A percentile compares a stretch with the other conserved stretches of the same genome.
These are phyloP conservation scores for Hucho hucho DNA, from an alignment of 2,113 vertebrate genomes.

Conservation along the genomic window DNA sequence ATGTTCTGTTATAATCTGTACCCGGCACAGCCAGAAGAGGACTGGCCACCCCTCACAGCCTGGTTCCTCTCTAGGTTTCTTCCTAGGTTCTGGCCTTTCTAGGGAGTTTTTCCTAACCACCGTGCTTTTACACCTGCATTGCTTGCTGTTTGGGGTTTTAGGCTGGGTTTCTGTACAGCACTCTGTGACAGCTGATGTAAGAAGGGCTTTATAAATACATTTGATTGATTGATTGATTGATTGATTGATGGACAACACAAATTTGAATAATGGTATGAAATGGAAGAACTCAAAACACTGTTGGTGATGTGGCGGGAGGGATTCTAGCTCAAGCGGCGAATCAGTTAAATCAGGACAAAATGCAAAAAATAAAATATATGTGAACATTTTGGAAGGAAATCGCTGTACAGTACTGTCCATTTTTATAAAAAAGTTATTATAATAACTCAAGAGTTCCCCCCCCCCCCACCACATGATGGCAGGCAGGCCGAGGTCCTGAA, in stretches of 20 bases:
- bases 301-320: constrained; percentile 45
- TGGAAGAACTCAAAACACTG: constrained; percentile 41
- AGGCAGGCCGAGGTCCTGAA: constrained; percentile 71
- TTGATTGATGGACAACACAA: constrained; percentile 47
- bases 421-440: constrained; percentile 60
- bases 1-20: no score
- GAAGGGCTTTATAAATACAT: no score
- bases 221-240: no score
- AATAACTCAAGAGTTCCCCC: constrained; percentile 64
- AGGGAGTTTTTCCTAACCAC: no score
- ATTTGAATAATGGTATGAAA: constrained; percentile 33
- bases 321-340: constrained; percentile 40
- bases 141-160: no score
- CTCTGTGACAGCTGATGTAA: no score
- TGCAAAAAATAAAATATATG: constrained; percentile 6
- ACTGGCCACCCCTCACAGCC: no score
- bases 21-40: no score
- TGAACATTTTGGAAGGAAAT: constrained; percentile 47
- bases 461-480: constrained; percentile 44
- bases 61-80: no score
- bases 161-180: no score
- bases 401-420: constrained; percentile 66
- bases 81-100: no score
- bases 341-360: constrained; percentile 23
- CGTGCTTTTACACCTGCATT: no score